Percentiles rank a stretch among this genome's conserved stretches.
phyloP scores from a whole-genome alignment of 1,140 invertebrate genomes.

The Microvelia longipes region DNA sequence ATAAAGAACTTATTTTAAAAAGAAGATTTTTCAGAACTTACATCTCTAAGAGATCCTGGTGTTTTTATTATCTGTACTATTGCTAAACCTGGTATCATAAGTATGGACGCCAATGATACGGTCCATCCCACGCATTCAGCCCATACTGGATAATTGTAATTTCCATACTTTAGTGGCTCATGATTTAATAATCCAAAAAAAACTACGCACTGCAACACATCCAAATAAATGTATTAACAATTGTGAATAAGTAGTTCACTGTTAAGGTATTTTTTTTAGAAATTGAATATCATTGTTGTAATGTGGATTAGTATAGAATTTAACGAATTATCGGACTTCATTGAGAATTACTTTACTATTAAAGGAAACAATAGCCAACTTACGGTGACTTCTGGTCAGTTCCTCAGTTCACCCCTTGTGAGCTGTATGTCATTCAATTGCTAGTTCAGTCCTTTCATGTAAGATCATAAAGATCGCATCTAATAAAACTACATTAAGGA shows the following conservation, averaged over 20 bases:
- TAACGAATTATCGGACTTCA: background rate
- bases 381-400: background rate
- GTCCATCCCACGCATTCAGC: slow-evolving; percentile 54
- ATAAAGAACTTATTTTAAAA: no score
- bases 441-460: no score
- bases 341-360: background rate
- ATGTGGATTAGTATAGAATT: background rate
- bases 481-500: no score
- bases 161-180: slow-evolving; percentile 46
- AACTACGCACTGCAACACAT: slow-evolving; percentile 35
- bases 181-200: slow-evolving; percentile 52
- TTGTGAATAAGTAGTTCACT: background rate
- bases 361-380: background rate
- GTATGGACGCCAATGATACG: slow-evolving; percentile 51
- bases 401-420: no score
- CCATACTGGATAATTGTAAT: slow-evolving; percentile 54
- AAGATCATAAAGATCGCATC: no score
- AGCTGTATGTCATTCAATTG: no score
- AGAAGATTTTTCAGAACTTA: no score
- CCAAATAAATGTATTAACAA: background rate
- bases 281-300: background rate
- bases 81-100: slow-evolving; percentile 51
- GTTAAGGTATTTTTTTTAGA: background rate
- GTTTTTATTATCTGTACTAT: slow-evolving; percentile 39
- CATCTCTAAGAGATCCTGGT: slow-evolving; percentile 40